These are phyloP conservation scores for Rallus limicola DNA, from an alignment of 2,113 vertebrate genomes.

Conservation along the genomic window DNA sequence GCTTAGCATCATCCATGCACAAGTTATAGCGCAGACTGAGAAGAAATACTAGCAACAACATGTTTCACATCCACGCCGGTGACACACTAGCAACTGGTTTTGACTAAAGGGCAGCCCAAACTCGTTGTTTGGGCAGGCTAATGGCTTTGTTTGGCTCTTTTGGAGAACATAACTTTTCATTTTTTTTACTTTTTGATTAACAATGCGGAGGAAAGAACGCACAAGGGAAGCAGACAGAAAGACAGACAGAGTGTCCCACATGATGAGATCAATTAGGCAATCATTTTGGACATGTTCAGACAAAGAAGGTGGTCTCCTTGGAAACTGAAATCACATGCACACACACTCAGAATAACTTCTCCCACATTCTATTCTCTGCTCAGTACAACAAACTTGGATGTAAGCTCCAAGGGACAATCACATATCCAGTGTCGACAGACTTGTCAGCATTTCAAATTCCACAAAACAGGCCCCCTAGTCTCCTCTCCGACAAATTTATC, in stretches of 20 bases:
- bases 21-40: background rate
- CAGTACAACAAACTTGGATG: constrained; percentile 28
- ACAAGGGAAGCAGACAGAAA: constrained; percentile 30
- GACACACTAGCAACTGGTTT: background rate
- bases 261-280: constrained; percentile 69
- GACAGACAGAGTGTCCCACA: constrained; percentile 50
- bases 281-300: constrained; percentile 71
- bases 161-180: background rate
- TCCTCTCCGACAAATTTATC: background rate
- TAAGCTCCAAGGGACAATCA: background rate
- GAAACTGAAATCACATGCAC: constrained; percentile 63
- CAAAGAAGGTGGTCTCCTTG: constrained; percentile 70
- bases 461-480: background rate
- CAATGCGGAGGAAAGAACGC: background rate
- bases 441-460: background rate
- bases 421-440: background rate
- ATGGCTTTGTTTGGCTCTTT: background rate
- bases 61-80: background rate
- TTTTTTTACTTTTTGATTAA: constrained; percentile 28
- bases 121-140: background rate
- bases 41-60: background rate
- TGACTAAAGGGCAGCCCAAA: background rate
- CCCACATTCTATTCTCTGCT: constrained; percentile 54
- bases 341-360: constrained; percentile 67
- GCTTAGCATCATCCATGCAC: background rate